Conservation (phyloP, 2,113 vertebrate genomes). For the Psilopogon haemacephalus region DNA sequence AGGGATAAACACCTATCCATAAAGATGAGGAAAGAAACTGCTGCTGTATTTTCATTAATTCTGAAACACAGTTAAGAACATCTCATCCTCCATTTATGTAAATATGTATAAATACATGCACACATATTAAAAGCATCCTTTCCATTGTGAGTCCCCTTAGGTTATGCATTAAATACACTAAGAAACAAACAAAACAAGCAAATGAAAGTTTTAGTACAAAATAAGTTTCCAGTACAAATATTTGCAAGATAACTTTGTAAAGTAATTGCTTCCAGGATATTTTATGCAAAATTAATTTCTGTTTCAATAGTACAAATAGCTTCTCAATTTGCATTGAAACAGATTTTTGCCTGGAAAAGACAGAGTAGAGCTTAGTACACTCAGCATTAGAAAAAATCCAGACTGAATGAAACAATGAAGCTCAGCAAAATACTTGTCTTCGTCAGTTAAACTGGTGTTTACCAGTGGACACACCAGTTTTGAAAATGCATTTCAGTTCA, state of each 20-base stretch:
- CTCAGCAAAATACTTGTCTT: background rate
- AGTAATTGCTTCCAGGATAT: background rate
- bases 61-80: background rate
- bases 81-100: background rate
- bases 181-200: background rate
- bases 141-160: background rate
- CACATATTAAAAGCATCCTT: background rate
- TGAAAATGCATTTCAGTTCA: background rate
- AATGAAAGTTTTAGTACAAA: background rate
- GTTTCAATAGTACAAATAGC: background rate
- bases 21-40: background rate
- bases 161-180: background rate
- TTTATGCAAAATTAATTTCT: background rate
- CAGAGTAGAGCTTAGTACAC: background rate
- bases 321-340: background rate
- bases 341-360: background rate
- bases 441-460: background rate
- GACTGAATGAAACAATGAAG: background rate
- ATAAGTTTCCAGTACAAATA: background rate
- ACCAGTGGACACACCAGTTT: fast-evolving
- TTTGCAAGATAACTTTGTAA: background rate
- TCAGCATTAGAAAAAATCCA: background rate
- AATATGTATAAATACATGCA: background rate
- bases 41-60: background rate
- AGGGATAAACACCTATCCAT: background rate